Percentiles rank a stretch among this genome's conserved stretches.
phyloP scores from a whole-genome alignment of 2,888 invertebrate species.

The Archaeoteleia sp. region DNA sequence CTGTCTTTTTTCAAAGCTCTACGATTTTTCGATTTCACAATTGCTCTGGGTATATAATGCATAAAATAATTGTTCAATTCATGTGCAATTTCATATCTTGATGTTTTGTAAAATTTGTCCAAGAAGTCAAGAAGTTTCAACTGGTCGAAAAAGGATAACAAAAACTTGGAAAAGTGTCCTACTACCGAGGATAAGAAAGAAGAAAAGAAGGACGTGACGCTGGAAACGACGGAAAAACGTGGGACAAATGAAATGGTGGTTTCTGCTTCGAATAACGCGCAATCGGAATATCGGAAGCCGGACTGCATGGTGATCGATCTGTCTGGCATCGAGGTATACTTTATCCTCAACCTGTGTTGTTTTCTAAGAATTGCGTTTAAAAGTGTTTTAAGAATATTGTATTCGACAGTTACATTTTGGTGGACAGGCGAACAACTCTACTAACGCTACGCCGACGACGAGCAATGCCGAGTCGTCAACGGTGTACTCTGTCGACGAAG shows the following conservation, averaged over 20 bases:
- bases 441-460: conserved; percentile 23
- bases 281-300: conserved; percentile 70
- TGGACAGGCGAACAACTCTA: conserved; percentile 31
- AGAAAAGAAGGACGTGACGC: conserved; percentile 63
- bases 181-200: conserved; percentile 70
- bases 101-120: too few relatives aligned
- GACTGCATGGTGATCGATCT: conserved; percentile 76
- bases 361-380: too few relatives aligned
- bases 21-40: too few relatives aligned
- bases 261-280: conserved; percentile 68
- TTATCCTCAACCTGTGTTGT: too few relatives aligned
- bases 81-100: too few relatives aligned
- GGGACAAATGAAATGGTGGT: conserved; percentile 72
- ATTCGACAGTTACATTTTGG: conserved; percentile 33
- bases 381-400: too few relatives aligned
- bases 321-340: conserved; percentile 72
- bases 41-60: too few relatives aligned
- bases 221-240: conserved; percentile 61
- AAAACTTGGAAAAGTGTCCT: conserved; percentile 70
- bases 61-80: too few relatives aligned
- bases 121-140: conserved; percentile 71
- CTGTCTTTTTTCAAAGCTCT: too few relatives aligned
- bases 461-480: conserved; percentile 57
- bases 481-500: conserved; percentile 69
- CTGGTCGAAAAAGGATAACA: conserved; percentile 72